Base-by-base conservation (phyloP, 2,113 vertebrate genomes). In the Sinocyclocheilus grahami region DNA sequence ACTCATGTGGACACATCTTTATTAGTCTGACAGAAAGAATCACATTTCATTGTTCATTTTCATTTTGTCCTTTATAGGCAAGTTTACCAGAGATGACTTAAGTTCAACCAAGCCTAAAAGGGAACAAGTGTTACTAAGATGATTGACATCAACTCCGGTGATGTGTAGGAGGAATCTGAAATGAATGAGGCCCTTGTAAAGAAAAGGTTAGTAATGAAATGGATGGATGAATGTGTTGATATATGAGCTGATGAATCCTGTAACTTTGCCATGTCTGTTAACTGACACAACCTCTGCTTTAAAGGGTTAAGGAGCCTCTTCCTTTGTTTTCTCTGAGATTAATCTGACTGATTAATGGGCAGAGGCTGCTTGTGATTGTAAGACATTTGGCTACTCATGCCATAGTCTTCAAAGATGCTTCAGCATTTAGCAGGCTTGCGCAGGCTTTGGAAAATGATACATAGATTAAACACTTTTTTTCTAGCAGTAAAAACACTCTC, bases 311-410 rank as follows among this genome's bases (percentile, higher is more conserved):
- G 16, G n/a, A 46, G 24, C 20, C 60, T 63, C 58, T 58, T 77
- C 46, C 24, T 60, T 65, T 46, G 39, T 81, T 39, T 65, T 69
- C 24, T 65, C 58, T 22, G n/a, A 63, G 60, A 42, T n/a, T n/a
- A 16, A 42, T 71, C 60, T 46, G 42, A 18, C 39, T 48, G 80
- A 51, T 82, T 51, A 27, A 82, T 82, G 22, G 58, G 12, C 13
- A 0, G 22, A 0, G 22, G 12, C 5, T 80, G 78, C 37, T 80
- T 62, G 53, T 80, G 53, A 63, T 80, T 80, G 55, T 63, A 80
- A 62, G 58, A 63, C 78, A 30, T 82, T 51, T 65, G 62, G 39
- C 79, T 82, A 48, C 79, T 48, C 42, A 18, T 46, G 39, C n/a
- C 8, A 48, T n/a, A 30, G 3, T 67, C 62, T 82, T 48, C 14